These are phyloP conservation scores for Zootoca vivipara DNA, from an alignment of 2,113 vertebrate genomes.

Conservation along the genomic window DNA sequence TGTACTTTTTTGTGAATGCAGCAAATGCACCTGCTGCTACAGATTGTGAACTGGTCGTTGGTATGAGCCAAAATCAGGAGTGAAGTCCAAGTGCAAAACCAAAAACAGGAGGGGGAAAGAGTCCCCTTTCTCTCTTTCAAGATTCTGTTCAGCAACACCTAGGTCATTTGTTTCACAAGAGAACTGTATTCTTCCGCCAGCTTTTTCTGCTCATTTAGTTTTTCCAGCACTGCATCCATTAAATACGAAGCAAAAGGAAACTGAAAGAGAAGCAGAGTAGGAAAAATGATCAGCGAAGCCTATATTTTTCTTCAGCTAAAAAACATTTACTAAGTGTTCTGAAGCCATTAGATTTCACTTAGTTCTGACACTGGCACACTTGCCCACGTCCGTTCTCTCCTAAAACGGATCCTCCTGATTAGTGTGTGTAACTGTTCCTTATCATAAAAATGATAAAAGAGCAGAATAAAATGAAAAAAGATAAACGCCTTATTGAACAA, in stretches of 20 bases:
- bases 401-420: constrained; percentile 70
- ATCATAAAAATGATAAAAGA: constrained; percentile 81
- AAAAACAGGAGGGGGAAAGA: not conserved
- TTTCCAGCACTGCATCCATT: constrained; percentile 86
- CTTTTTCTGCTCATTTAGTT: constrained; percentile 92
- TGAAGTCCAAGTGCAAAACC: not conserved
- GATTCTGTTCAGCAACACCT: constrained; percentile 19
- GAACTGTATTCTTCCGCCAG: constrained; percentile 87
- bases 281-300: constrained; percentile 68
- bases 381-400: constrained; percentile 58
- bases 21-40: not conserved
- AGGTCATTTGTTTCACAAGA: constrained; percentile 79
- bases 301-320: constrained; percentile 60
- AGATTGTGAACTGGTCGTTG: not conserved
- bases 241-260: constrained; percentile 87
- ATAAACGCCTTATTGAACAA: constrained; percentile 83
- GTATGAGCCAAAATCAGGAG: not conserved
- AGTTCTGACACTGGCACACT: constrained; percentile 54
- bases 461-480: constrained; percentile 80
- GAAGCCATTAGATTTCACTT: constrained; percentile 70
- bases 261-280: constrained; percentile 80
- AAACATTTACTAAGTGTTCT: constrained; percentile 62
- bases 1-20: not conserved
- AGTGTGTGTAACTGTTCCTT: constrained; percentile 69
- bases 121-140: constrained; percentile 22